Evolutionary conservation across 2,113 vertebrate genomes (phyloP).

Genomic region (Spermophilus dauricus): DNA sequence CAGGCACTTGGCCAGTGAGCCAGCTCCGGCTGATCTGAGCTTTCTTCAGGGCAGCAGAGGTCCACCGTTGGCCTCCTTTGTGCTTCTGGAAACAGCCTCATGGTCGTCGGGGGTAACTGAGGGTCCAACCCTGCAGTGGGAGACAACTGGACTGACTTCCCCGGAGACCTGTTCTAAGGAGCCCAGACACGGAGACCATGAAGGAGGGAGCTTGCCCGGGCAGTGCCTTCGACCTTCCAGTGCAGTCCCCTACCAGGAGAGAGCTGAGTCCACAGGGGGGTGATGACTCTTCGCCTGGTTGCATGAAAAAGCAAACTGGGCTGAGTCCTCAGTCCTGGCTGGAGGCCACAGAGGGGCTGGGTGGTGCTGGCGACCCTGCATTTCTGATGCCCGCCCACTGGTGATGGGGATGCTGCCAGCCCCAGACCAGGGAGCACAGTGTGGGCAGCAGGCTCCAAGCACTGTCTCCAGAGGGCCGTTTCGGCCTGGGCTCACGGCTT

Average conservation of each 20-base stretch:
- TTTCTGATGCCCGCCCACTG: background rate
- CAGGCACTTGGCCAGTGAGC: conserved; percentile 32
- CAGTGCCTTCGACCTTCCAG: no score
- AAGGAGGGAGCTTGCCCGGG: no score
- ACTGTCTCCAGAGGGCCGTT: background rate
- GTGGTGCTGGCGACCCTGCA: background rate
- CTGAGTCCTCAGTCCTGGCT: no score
- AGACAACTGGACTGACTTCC: background rate
- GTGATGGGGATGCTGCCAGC: rapidly evolving
- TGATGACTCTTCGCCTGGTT: background rate
- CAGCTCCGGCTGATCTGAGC: background rate
- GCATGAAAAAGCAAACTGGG: background rate
- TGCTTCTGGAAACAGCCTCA: background rate
- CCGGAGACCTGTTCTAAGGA: background rate
- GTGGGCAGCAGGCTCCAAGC: background rate
- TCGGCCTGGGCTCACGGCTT: no score
- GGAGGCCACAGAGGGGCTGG: no score
- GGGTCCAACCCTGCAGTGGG: no score
- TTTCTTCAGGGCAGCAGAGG: conserved; percentile 3
- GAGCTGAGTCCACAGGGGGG: background rate
- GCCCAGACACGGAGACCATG: background rate
- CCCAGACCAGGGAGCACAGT: background rate
- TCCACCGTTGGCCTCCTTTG: background rate
- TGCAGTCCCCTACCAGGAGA: no score
- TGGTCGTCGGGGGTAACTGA: background rate